A percentile compares a stretch with the other conserved stretches of the same genome.
Conservation (phyloP, 2,888 invertebrate species). For the Lysandra coridon region DNA sequence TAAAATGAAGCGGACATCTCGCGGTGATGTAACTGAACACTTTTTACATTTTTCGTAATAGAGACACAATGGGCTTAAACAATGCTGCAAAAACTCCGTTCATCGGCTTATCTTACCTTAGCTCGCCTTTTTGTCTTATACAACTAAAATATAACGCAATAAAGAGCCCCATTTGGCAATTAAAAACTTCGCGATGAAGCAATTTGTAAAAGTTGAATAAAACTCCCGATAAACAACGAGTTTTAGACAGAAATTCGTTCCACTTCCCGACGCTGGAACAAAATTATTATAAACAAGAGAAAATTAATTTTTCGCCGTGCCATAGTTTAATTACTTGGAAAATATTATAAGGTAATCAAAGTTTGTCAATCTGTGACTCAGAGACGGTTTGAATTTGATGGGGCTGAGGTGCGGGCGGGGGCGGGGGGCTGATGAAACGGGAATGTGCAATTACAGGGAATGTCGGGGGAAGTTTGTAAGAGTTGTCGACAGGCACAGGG, state of each 20-base stretch:
- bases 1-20: neutral
- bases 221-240: slow-evolving; percentile 40
- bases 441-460: slow-evolving; percentile 19
- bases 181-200: slow-evolving; percentile 39
- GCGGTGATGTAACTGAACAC: neutral
- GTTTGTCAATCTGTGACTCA: neutral
- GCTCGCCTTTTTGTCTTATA: neutral
- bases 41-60: slow-evolving; percentile 7
- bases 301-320: slow-evolving; percentile 8
- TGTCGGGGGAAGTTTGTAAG: neutral
- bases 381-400: neutral
- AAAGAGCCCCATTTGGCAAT: slow-evolving; percentile 21
- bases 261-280: neutral
- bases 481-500: neutral
- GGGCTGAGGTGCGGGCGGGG: neutral
- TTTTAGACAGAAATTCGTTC: slow-evolving; percentile 34
- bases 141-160: slow-evolving; percentile 26
- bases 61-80: slow-evolving; percentile 14
- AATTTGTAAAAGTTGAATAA: slow-evolving; percentile 40
- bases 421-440: slow-evolving; percentile 2
- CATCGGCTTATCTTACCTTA: slow-evolving; percentile 17
- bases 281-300: slow-evolving; percentile 7
- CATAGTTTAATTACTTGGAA: slow-evolving; percentile 18
- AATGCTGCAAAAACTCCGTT: neutral
- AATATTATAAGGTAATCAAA: slow-evolving; percentile 14